A percentile compares a stretch with the other conserved stretches of the same genome.
Conservation (phyloP, 2,888 invertebrate genomes). For the Tetrapedia diversipes region DNA sequence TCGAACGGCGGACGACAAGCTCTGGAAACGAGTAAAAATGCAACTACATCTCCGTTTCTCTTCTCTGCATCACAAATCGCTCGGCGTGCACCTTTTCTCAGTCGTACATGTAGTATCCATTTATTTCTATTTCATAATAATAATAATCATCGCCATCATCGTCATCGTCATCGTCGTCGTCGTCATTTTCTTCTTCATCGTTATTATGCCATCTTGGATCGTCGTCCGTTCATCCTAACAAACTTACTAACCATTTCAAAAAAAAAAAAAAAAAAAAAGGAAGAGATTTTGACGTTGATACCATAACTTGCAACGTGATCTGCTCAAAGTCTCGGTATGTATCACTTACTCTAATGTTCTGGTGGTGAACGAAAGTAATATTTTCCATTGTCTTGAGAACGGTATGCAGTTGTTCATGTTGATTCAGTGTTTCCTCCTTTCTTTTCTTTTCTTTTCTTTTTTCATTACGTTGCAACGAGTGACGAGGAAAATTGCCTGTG, state of each 20-base stretch:
- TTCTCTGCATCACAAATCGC: slow-evolving; percentile 32
- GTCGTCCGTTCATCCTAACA: slow-evolving; percentile 50
- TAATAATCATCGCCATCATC: not conserved
- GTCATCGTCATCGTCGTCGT: not conserved
- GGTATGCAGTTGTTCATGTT: slow-evolving; percentile 3
- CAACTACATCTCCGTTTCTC: slow-evolving; percentile 18
- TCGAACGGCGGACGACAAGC: slow-evolving; percentile 43
- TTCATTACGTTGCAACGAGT: not conserved
- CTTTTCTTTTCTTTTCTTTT: not conserved
- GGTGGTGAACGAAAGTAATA: slow-evolving; percentile 67
- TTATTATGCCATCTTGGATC: not conserved
- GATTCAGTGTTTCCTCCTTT: not conserved
- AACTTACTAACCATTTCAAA: slow-evolving; percentile 71
- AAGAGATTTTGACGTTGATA: not conserved
- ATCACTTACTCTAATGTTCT: slow-evolving; percentile 82
- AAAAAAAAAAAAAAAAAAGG: slow-evolving; percentile 1
- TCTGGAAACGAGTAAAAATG: not conserved
- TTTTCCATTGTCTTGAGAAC: slow-evolving; percentile 28
- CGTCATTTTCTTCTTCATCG: not conserved
- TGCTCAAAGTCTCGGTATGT: slow-evolving; percentile 53
- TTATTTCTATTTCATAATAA: slow-evolving; percentile 27
- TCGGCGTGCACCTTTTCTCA: slow-evolving; percentile 25
- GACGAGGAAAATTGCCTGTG: not conserved
- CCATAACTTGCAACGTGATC: slow-evolving; percentile 11
- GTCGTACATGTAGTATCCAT: slow-evolving; percentile 38